A percentile compares a stretch with the other conserved stretches of the same genome.
Evolutionary conservation across 2,797 vertebrate genomes (phyloP).

Genomic region (Cossypha caffra): DNA sequence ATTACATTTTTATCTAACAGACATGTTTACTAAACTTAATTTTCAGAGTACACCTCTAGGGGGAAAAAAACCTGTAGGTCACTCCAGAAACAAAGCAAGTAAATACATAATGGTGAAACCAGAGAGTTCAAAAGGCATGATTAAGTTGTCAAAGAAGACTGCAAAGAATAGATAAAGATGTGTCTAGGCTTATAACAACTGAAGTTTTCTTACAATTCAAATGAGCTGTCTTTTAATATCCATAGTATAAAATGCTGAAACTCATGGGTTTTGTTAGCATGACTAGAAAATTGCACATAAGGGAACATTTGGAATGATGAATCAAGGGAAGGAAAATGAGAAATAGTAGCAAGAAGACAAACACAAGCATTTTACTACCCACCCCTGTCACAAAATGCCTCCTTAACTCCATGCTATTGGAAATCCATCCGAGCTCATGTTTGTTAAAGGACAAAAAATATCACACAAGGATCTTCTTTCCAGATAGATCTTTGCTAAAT

Average conservation of each 20-base stretch:
- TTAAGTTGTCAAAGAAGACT: neutral
- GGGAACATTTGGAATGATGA: neutral
- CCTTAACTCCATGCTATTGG: neutral
- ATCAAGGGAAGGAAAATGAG: neutral
- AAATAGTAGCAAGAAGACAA: neutral
- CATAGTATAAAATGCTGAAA: neutral
- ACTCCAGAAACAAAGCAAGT: neutral
- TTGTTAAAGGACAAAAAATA: neutral
- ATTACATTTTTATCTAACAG: neutral
- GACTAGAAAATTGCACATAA: neutral
- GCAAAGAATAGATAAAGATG: neutral
- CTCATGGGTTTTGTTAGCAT: neutral
- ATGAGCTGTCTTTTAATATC: neutral
- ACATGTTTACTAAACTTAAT: neutral
- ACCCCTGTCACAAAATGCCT: neutral
- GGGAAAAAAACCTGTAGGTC: fast-evolving
- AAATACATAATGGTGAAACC: neutral
- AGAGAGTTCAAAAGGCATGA: neutral
- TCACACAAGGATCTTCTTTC: neutral
- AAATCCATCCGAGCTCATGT: neutral
- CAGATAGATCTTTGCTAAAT: neutral
- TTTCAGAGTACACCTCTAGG: neutral
- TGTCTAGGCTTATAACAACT: neutral
- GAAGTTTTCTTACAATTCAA: neutral
- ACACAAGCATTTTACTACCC: neutral